Conservation (phyloP, 2,797 vertebrate genomes). For the Enteromius mattozi region DNA sequence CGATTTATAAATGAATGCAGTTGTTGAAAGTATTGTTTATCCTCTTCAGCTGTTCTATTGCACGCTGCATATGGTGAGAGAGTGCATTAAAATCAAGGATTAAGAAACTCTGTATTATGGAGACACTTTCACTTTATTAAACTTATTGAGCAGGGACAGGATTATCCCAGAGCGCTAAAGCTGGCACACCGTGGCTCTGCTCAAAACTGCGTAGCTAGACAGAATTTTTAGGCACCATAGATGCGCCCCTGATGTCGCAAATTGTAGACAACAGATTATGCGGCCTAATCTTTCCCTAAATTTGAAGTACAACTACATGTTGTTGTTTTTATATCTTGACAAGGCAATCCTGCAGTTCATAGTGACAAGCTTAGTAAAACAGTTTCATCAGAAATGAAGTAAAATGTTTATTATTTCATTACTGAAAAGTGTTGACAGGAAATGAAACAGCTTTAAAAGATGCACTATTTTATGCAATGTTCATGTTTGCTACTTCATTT, state of each 20-base stretch:
- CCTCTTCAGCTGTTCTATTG: background rate
- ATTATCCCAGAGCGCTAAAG: slow-evolving; percentile 22
- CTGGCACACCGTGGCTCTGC: background rate
- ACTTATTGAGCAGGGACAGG: slow-evolving; percentile 18
- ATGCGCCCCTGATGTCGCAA: background rate
- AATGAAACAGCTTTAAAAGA: background rate
- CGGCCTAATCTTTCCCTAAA: background rate
- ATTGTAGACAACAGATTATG: slow-evolving; percentile 4
- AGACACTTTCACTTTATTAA: slow-evolving; percentile 31
- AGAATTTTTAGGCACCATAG: slow-evolving; percentile 1
- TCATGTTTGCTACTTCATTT: slow-evolving; percentile 13
- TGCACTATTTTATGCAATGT: background rate
- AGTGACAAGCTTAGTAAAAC: background rate
- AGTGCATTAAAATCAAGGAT: slow-evolving; percentile 35
- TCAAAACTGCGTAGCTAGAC: slow-evolving; percentile 32
- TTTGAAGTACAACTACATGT: background rate
- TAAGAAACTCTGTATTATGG: slow-evolving; percentile 27
- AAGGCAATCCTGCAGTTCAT: background rate
- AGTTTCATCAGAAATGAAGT: background rate
- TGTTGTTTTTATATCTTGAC: background rate
- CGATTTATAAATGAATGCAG: background rate
- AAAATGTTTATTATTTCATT: slow-evolving; percentile 6
- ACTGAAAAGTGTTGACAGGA: background rate
- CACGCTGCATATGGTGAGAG: slow-evolving; percentile 5
- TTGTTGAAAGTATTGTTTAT: slow-evolving; percentile 15